Evolutionary conservation across 2,113 vertebrate genomes (phyloP).

Genomic region (Tauraco erythrolophus): DNA sequence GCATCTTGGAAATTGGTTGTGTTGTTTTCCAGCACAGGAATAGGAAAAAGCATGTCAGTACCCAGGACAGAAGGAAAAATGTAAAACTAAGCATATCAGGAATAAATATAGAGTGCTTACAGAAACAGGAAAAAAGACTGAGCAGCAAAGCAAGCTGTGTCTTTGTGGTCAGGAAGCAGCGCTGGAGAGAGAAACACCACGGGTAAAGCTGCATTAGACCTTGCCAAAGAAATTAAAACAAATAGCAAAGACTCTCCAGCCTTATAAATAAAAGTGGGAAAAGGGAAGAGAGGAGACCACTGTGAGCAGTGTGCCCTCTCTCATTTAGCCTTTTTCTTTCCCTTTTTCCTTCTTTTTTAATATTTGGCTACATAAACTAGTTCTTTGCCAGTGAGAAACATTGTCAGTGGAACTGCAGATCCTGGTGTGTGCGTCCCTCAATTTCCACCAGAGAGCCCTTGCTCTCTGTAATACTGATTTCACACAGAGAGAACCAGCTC

Average conservation of each 20-base stretch:
- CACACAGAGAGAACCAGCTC: neutral
- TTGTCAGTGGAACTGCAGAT: neutral
- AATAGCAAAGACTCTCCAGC: neutral
- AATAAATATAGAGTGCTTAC: neutral
- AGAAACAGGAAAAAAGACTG: neutral
- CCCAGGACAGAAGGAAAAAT: neutral
- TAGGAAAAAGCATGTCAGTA: neutral
- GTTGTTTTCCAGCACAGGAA: neutral
- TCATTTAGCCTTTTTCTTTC: neutral
- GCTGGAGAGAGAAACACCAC: neutral
- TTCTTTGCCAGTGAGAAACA: neutral
- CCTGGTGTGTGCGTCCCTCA: rapidly evolving
- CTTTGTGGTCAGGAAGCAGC: neutral
- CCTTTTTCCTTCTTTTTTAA: neutral
- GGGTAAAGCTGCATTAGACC: neutral
- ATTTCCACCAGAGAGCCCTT: rapidly evolving
- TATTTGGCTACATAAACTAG: neutral
- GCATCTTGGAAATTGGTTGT: neutral
- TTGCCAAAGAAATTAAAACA: neutral
- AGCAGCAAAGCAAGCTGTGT: neutral
- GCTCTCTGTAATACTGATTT: neutral
- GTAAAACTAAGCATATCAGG: neutral
- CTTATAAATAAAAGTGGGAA: neutral
- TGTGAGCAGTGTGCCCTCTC: neutral
- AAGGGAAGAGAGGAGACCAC: neutral